phyloP scores from a whole-genome alignment of 2,113 vertebrate species.

The Dasypus novemcinctus region DNA sequence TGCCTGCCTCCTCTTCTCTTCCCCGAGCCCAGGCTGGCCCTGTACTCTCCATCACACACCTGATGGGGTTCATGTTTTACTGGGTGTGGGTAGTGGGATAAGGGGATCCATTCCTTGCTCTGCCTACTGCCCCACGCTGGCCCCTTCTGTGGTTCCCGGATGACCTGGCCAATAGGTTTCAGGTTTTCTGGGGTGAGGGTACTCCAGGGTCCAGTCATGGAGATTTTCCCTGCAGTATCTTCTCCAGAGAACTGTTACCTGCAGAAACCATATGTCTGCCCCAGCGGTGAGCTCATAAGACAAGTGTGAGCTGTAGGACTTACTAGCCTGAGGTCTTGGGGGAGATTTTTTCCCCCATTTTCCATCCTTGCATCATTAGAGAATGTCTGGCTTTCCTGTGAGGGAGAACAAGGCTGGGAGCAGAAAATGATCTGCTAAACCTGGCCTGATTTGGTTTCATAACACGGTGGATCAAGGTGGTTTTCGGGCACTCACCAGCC shows the following conservation, averaged over 20 bases:
- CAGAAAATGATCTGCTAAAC: no score
- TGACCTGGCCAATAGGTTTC: not conserved
- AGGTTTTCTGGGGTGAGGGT: not conserved
- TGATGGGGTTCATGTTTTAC: not conserved
- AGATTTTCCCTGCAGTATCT: not conserved
- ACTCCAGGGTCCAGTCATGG: no score
- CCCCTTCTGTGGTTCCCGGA: not conserved
- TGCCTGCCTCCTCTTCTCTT: not conserved
- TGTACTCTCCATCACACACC: not conserved
- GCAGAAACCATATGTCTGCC: not conserved
- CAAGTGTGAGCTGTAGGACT: not conserved
- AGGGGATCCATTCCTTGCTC: not conserved
- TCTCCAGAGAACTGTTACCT: not conserved
- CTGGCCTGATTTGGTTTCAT: not conserved
- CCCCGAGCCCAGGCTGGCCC: not conserved
- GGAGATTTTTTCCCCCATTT: not conserved
- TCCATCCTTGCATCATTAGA: not conserved
- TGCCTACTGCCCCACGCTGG: not conserved
- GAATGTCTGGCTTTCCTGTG: not conserved
- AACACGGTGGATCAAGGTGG: not conserved
- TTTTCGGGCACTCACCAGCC: not conserved
- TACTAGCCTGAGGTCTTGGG: not conserved
- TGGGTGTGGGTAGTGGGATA: not conserved
- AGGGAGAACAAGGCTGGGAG: not conserved
- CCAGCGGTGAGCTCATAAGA: not conserved